A percentile compares a stretch with the other conserved stretches of the same genome.
These are phyloP conservation scores for Invenusta paracnida DNA, from an alignment of 2,888 invertebrate species.

Conservation along the genomic window DNA sequence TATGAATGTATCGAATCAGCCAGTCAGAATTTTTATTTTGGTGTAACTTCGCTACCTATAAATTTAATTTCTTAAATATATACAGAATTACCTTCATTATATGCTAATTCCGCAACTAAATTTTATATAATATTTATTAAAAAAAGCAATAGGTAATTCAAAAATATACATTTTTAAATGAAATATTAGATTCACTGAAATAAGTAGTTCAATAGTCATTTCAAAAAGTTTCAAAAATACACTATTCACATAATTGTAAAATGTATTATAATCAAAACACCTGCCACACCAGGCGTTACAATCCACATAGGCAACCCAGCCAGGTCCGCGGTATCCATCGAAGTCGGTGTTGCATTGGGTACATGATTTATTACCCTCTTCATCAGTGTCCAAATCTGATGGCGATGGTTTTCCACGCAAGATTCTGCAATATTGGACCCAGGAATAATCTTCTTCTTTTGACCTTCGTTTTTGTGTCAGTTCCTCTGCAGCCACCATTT, in stretches of 20 bases:
- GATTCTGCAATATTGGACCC: not conserved
- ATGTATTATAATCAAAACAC: not conserved
- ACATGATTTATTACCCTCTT: not conserved
- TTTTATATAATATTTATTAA: too few relatives aligned
- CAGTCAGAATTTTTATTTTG: not conserved
- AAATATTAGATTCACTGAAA: not conserved
- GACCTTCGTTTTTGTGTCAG: not conserved
- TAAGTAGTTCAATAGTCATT: not conserved
- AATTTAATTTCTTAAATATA: too few relatives aligned
- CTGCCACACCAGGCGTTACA: not conserved
- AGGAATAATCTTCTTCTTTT: not conserved
- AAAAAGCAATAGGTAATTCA: not conserved
- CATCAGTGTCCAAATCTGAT: not conserved
- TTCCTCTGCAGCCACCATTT: not conserved
- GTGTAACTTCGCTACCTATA: too few relatives aligned
- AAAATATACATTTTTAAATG: not conserved
- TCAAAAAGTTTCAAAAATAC: not conserved
- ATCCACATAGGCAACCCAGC: not conserved
- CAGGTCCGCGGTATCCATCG: not conserved
- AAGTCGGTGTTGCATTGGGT: not conserved
- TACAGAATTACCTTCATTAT: too few relatives aligned
- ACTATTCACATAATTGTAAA: not conserved
- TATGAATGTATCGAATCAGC: not conserved
- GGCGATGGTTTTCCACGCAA: not conserved
- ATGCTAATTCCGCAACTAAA: too few relatives aligned